A percentile compares a stretch with the other conserved stretches of the same genome.
These are phyloP conservation scores for Pholis gunnellus DNA, from an alignment of 2,113 vertebrate genomes.

Conservation along the genomic window DNA sequence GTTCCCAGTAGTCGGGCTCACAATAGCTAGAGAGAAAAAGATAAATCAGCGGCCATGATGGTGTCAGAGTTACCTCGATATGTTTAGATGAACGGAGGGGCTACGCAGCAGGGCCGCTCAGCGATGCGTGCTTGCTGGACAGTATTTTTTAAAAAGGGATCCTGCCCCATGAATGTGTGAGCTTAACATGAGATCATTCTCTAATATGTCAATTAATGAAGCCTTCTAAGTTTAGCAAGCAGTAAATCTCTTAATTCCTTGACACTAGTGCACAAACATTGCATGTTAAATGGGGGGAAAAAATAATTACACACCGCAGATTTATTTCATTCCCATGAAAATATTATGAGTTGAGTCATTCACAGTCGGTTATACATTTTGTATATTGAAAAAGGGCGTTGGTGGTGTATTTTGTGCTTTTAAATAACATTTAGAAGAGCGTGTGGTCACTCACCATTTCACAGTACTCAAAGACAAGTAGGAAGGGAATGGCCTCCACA, in stretches of 20 bases:
- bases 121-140: slow-evolving; percentile 9
- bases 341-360: background rate
- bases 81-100: slow-evolving; percentile 13
- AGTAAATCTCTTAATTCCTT: background rate
- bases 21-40: slow-evolving; percentile 71
- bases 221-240: background rate
- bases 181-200: slow-evolving; percentile 29
- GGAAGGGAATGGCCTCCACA: slow-evolving; percentile 94
- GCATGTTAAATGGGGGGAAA: background rate
- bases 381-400: background rate
- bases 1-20: slow-evolving; percentile 42
- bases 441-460: slow-evolving; percentile 90
- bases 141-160: slow-evolving; percentile 26
- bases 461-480: slow-evolving; percentile 96
- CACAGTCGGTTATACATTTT: background rate
- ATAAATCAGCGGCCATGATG: slow-evolving; percentile 65
- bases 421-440: background rate
- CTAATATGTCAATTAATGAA: slow-evolving; percentile 34
- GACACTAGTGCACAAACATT: background rate
- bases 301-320: background rate
- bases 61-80: slow-evolving; percentile 27
- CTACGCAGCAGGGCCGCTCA: slow-evolving; percentile 23
- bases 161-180: slow-evolving; percentile 25
- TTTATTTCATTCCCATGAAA: background rate
- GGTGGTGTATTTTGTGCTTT: background rate